Evolutionary conservation across 30 jellyfish, hydroid and myxozoan species (phyloP).

Genomic region (Aurelia coerulea): DNA sequence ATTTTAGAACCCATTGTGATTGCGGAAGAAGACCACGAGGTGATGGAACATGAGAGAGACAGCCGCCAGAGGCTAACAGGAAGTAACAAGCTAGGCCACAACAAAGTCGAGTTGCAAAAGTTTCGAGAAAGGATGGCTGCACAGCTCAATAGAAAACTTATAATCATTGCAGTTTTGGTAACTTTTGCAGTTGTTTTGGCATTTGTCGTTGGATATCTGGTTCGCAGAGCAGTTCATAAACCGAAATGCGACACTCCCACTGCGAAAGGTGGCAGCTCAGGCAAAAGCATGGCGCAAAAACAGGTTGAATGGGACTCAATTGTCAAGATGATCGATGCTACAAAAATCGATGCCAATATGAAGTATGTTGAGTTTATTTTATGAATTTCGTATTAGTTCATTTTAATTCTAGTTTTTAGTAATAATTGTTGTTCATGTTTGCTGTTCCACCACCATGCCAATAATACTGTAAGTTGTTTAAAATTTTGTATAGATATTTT

Average conservation of each 20-base stretch:
- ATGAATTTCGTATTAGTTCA: too few relatives aligned
- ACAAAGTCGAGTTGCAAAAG: not conserved
- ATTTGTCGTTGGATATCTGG: constrained; percentile 78
- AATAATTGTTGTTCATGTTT: too few relatives aligned
- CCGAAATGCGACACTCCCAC: not conserved
- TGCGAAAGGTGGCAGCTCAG: not conserved
- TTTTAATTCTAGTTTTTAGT: too few relatives aligned
- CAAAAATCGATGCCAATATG: constrained; percentile 48
- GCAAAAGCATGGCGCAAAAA: constrained; percentile 27
- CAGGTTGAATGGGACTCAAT: constrained; percentile 40
- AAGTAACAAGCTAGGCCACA: not conserved
- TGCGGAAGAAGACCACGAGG: too few relatives aligned
- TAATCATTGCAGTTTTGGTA: constrained; percentile 9
- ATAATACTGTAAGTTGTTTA: too few relatives aligned
- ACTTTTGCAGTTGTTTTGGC: constrained; percentile 48
- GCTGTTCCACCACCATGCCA: too few relatives aligned
- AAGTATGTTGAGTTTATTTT: constrained; percentile 5
- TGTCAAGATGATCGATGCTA: constrained; percentile 36
- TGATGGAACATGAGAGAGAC: too few relatives aligned
- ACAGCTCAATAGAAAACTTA: constrained; percentile 17
- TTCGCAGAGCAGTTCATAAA: constrained; percentile 54
- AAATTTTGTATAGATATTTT: too few relatives aligned
- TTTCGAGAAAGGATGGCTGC: not conserved
- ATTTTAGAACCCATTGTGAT: too few relatives aligned
- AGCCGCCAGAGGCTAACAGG: too few relatives aligned